Evolutionary conservation across 2,113 vertebrate genomes (phyloP), one percentile per base, ranked within the genome.

Genomic region (Dromaius novaehollandiae): DNA sequence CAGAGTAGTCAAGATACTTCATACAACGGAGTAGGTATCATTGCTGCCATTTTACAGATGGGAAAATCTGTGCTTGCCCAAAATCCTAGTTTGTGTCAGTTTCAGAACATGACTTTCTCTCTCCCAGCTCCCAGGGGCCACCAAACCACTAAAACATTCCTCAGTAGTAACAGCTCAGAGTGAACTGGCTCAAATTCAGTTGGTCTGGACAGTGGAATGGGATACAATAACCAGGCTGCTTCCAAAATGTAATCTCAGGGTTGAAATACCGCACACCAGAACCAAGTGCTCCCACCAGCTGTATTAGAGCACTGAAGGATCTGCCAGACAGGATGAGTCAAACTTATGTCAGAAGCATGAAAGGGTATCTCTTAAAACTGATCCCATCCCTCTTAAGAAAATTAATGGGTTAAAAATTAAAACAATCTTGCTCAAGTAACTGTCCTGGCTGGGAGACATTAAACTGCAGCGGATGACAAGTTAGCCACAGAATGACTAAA

Each of bases 181-280:
- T 50, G 64, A 95, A 87, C 44, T 91, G 70, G 66, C 83, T 87
- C 13, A 63, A 76, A 30, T 84, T 92, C 88, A 89, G 44, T 15
- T 82, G 30, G 58, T 91, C 58, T 91, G 94, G 92, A 86, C 46
- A 78, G 55, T 55, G 25, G 30, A 71, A 56, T 58, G 20, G 34
- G 81, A 92, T 93, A 89, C 53, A 93, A 89, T 60, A 92, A 84
- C 9, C 17, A 55, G 46, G 70, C 63, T 91, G 74, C n/a, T 89
- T 95, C 86, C 92, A 92, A 92, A 95, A 89, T 70, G 30, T 77
- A 95, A 76, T 74, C 58, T 91, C 66, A 66, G 70, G 40, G 63
- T 8, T 85, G 78, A 92, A 95, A 95, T 82, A 93, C 74, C 86
- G 92, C 90, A 92, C 56, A 90, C 17, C 32, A 92, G 83, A 82